Base-by-base conservation (phyloP, 2,888 invertebrate species). In the Diogma glabrata region DNA sequence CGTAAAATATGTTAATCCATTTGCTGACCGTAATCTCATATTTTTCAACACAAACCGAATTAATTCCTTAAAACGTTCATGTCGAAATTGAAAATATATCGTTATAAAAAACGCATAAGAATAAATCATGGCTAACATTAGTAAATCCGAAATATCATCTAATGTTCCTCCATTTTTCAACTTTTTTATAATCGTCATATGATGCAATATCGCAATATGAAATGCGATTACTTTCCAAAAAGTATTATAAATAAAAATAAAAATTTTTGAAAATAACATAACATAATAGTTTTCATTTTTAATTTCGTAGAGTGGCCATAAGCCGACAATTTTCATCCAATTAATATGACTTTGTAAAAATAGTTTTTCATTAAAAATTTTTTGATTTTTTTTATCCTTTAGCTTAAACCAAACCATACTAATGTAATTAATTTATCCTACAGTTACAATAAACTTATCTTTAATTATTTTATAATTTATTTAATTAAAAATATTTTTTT, bases 11-110 rank as follows among this genome's bases (percentile, higher is more conserved):
- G 61, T 63, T 40, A 66, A 60, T 4, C 66, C 74, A 26, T 63
- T 58, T 3, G 71, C 72, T 0, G 74, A 73, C 50, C 63, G 64
- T 51, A 65, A 67, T 57, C 64, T 67, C 54, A 73, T 73, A 47
- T 71, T 66, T 4, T 51, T 52, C 45, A 68, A 66, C 65, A 72
- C 69, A 53, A 59, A 72, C 2, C 60, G 58, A 0, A 64, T 50
- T 9, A 74, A 53, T 1, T 63, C 62, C 28, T 71, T 67, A 30
- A 73, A 57, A 3, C 71, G 64, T 1, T 60, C 50, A 23, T 67
- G 65, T 33, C 68, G 58, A 0, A 66, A 22, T 0, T 66, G 65
- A 51, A 70, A 69, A 50, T 73, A 73, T 12, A 46, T 8, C 1
- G 36, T 47, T 3, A 49, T 50, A 40, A 51, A 54, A 36, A 40